phyloP scores from a whole-genome alignment of 35 echinoderm and acorn worm species.

The Acanthaster planci region DNA sequence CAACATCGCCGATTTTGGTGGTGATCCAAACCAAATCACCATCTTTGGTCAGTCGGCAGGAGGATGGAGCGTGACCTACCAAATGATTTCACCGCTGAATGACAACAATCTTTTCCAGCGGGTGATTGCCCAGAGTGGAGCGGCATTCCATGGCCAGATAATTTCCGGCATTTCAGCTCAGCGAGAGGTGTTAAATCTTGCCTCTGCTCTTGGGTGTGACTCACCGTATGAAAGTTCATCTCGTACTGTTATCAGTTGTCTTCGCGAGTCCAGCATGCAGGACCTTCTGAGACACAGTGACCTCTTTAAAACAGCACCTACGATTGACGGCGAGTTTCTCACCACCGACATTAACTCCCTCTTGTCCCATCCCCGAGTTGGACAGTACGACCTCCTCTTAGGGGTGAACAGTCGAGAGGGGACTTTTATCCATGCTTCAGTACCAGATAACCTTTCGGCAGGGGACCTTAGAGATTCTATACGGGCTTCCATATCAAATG shows the following conservation, averaged over 20 bases:
- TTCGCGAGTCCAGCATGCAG: slow-evolving; percentile 3
- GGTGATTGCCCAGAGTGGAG: slow-evolving; percentile 30
- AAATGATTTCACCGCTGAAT: slow-evolving; percentile 35
- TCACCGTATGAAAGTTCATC: slow-evolving; percentile 12
- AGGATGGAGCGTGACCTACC: slow-evolving; percentile 23
- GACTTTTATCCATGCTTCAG: not conserved
- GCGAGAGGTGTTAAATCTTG: not conserved
- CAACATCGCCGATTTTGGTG: slow-evolving; percentile 54
- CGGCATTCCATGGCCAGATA: not conserved
- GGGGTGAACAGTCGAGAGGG: slow-evolving; percentile 46
- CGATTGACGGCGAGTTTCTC: slow-evolving; percentile 49
- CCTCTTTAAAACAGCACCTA: not conserved
- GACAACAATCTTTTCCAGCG: slow-evolving; percentile 24
- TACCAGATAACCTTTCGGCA: too few species aligned
- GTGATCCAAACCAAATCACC: slow-evolving; percentile 20
- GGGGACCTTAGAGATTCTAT: too few species aligned
- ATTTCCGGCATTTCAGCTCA: not conserved
- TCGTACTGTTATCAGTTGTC: slow-evolving; percentile 8
- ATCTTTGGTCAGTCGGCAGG: too few species aligned
- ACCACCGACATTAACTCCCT: slow-evolving; percentile 3
- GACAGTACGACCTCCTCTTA: slow-evolving; percentile 45
- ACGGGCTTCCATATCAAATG: too few species aligned
- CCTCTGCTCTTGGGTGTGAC: not conserved
- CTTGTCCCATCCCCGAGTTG: not conserved
- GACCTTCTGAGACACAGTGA: not conserved